Conservation (phyloP, 2,797 vertebrate genomes). For the Takifugu ocellatus region DNA sequence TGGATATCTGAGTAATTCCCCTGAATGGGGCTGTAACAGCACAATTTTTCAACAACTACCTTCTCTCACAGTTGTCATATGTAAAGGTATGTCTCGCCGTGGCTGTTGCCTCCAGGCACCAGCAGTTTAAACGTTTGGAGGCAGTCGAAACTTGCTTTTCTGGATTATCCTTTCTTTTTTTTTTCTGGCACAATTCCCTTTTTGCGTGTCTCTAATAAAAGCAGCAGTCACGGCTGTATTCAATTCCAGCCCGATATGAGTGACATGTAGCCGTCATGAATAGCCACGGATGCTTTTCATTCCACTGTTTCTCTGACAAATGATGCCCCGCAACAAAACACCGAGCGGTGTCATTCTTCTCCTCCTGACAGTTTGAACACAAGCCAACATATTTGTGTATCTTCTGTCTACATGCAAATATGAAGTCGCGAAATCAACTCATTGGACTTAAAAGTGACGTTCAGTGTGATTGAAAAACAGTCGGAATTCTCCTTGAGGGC, state of each 20-base stretch:
- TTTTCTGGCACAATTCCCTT: neutral
- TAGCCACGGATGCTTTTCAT: constrained; percentile 5
- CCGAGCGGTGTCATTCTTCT: too few species aligned
- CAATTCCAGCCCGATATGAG: constrained; percentile 25
- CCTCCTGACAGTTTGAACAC: too few species aligned
- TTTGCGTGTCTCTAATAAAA: constrained; percentile 2
- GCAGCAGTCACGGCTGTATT: neutral
- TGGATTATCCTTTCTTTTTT: constrained; percentile 11
- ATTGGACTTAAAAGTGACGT: too few species aligned
- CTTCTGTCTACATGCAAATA: neutral
- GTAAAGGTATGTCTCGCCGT: too few species aligned
- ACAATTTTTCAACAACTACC: too few species aligned
- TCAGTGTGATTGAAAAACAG: too few species aligned
- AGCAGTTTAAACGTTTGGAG: constrained; percentile 16
- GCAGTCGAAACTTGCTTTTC: constrained; percentile 40
- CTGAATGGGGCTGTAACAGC: too few species aligned
- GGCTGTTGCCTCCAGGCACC: constrained; percentile 1
- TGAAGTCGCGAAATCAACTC: neutral
- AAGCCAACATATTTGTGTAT: neutral
- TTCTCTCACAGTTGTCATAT: too few species aligned
- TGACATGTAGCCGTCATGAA: constrained; percentile 13
- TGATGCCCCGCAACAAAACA: neutral
- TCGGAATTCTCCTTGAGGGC: too few species aligned
- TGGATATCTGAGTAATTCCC: neutral
- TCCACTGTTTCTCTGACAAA: constrained; percentile 23